Evolutionary conservation across 2,113 vertebrate species (phyloP), one percentile per base, ranked within the genome.

Genomic region (Rhinopomastus cyanomelas): DNA sequence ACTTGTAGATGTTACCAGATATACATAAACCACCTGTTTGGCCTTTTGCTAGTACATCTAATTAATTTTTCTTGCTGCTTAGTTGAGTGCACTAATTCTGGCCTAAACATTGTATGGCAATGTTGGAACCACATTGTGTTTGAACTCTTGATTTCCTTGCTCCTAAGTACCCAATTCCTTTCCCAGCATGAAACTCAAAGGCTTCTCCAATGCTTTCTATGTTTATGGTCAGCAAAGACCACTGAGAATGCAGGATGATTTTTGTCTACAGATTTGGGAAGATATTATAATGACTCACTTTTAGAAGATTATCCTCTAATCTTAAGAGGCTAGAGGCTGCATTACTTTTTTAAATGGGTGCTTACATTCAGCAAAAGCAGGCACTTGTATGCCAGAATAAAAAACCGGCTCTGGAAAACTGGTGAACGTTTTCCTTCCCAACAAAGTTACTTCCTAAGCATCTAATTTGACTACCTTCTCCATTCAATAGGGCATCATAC

Each of bases 291-390:
- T 23, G 12, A 21, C 9, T 89, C 39, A 32, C 37, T 75, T 91
- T 77, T 79, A 84, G 75, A 90, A 76, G 65, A 91, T 90, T 72
- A 91, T 83, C 29, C 78, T 67, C 30, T 89, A 74, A 94, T 78
- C 73, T 81, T 53, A 71, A 86, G 69, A 39, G 36, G 39, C 55
- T 85, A 29, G 27, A 76, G 87, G 30, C 59, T 78, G 32, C 51
- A 74, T 30, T 62, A 53, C 56, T 86, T 84, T 79, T 72, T 74
- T 67, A 89, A 88, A 53, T 21, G 12, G 64, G 27, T 49, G 56
- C 37, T 92, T 56, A 60, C 5, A 72, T 52, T 68, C 61, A 75
- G 57, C n/a, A 79, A 74, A 87, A 82, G 59, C 25, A 88, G 62
- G 22, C 27, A 34, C 18, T 74, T 34, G 9, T 13, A 19, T 51